Percentiles rank a stretch among this genome's conserved stretches.
Evolutionary conservation across 2,113 vertebrate species (phyloP).

Genomic region (Cricetomys ansorgei): DNA sequence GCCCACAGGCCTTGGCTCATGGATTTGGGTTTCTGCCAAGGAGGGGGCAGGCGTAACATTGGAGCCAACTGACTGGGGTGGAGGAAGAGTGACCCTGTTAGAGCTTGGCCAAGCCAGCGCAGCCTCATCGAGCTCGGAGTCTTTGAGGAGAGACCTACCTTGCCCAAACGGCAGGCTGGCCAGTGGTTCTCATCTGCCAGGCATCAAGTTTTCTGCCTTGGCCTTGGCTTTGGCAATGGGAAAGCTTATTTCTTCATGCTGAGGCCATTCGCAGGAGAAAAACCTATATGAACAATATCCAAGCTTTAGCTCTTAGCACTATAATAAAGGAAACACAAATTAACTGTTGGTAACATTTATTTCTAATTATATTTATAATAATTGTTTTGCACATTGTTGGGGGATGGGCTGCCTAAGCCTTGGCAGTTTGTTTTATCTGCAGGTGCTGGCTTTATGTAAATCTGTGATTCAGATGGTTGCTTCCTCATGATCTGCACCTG

Average conservation of each 20-base stretch:
- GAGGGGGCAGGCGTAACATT: not conserved
- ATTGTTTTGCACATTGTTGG: too few relatives aligned
- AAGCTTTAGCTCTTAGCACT: not conserved
- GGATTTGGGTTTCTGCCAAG: not conserved
- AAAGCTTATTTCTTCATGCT: not conserved
- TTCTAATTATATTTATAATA: too few relatives aligned
- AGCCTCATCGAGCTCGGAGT: not conserved
- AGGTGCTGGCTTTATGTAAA: too few relatives aligned
- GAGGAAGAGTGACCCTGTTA: too few relatives aligned
- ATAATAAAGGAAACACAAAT: not conserved
- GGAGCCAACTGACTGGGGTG: too few relatives aligned
- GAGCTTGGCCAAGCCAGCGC: not conserved
- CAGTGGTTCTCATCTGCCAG: not conserved
- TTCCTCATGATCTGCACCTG: too few relatives aligned
- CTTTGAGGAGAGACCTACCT: not conserved
- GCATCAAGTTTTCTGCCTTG: not conserved
- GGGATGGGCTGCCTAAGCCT: too few relatives aligned
- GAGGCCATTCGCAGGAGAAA: not conserved
- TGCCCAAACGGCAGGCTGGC: not conserved
- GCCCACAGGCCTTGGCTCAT: not conserved
- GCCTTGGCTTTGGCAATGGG: not conserved
- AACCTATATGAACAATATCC: not conserved
- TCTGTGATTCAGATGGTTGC: too few relatives aligned
- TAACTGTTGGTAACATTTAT: too few relatives aligned
- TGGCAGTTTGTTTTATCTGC: too few relatives aligned